phyloP scores from a whole-genome alignment of 2,888 invertebrate species.

The Sisyra nigra region DNA sequence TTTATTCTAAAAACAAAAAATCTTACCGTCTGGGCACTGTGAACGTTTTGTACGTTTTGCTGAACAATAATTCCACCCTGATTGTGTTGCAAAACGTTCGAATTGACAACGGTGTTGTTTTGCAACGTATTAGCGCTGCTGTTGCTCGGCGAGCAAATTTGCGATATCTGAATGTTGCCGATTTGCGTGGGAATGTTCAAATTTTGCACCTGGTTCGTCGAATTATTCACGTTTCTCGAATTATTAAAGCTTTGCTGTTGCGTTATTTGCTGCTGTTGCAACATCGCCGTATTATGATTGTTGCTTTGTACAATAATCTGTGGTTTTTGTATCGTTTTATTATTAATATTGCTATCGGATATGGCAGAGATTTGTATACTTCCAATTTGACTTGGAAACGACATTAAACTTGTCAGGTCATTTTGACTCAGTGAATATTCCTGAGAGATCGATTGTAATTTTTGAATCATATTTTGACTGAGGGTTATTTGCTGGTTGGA shows the following conservation, averaged over 20 bases:
- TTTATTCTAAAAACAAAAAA: too few relatives aligned
- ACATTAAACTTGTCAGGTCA: conserved; percentile 8
- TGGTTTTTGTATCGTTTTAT: conserved; percentile 7
- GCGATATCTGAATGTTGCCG: conserved; percentile 30
- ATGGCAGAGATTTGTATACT: conserved; percentile 25
- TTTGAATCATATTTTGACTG: conserved; percentile 5
- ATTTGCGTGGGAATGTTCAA: conserved; percentile 27
- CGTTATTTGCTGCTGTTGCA: conserved; percentile 10
- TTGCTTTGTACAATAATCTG: conserved; percentile 4
- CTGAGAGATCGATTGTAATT: conserved; percentile 6
- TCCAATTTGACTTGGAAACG: conserved; percentile 20
- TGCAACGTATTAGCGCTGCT: background rate
- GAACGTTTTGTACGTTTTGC: conserved; percentile 3
- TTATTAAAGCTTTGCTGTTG: conserved; percentile 10
- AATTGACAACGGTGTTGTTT: background rate
- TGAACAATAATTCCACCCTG: background rate
- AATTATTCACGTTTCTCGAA: background rate
- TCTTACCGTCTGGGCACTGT: conserved; percentile 6
- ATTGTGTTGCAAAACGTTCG: conserved; percentile 3
- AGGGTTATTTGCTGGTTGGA: conserved; percentile 14
- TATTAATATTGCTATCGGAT: conserved; percentile 10
- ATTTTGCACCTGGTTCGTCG: background rate
- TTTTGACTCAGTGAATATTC: background rate
- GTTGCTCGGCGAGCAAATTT: conserved; percentile 12
- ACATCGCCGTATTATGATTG: conserved; percentile 3